Evolutionary conservation across 2,113 vertebrate genomes (phyloP).

Genomic region (zebrafish (Danio rerio)): DNA sequence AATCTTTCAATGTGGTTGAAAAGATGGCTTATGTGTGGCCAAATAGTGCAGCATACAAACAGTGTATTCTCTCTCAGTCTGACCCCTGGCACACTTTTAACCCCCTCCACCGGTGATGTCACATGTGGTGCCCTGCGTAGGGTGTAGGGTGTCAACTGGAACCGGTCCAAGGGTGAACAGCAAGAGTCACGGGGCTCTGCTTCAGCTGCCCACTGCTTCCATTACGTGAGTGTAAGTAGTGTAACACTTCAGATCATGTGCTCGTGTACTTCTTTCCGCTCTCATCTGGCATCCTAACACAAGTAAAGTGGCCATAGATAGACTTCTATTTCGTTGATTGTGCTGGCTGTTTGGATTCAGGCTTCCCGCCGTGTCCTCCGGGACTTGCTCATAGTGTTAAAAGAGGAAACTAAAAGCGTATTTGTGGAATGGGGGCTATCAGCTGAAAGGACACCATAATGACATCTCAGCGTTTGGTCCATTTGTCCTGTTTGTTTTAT

Average conservation of each 20-base stretch:
- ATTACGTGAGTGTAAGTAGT: constrained; percentile 67
- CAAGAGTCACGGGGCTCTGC: constrained; percentile 64
- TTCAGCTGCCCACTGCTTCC: constrained; percentile 42
- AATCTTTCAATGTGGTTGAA: not conserved
- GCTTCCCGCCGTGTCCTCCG: constrained; percentile 65
- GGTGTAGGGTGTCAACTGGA: constrained; percentile 49
- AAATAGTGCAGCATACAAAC: no score
- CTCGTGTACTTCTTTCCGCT: constrained; percentile 25
- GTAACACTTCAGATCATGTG: constrained; percentile 52
- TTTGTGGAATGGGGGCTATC: constrained; percentile 54
- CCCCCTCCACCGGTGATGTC: constrained; percentile 40
- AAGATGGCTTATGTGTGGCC: no score
- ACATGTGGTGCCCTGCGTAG: constrained; percentile 21
- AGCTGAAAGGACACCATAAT: constrained; percentile 58
- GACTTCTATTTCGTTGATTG: constrained; percentile 74
- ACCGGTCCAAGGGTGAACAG: constrained; percentile 48
- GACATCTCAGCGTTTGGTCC: constrained; percentile 52
- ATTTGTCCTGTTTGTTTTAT: constrained; percentile 53
- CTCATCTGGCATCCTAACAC: constrained; percentile 61
- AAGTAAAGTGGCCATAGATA: constrained; percentile 67
- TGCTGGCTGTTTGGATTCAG: constrained; percentile 77
- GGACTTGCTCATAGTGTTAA: constrained; percentile 58
- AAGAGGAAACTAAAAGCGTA: constrained; percentile 63
- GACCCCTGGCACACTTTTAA: constrained; percentile 34
- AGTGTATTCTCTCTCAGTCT: constrained; percentile 15